These are phyloP conservation scores for Megamerina dolium DNA, from an alignment of 2,888 invertebrate genomes.

Conservation along the genomic window DNA sequence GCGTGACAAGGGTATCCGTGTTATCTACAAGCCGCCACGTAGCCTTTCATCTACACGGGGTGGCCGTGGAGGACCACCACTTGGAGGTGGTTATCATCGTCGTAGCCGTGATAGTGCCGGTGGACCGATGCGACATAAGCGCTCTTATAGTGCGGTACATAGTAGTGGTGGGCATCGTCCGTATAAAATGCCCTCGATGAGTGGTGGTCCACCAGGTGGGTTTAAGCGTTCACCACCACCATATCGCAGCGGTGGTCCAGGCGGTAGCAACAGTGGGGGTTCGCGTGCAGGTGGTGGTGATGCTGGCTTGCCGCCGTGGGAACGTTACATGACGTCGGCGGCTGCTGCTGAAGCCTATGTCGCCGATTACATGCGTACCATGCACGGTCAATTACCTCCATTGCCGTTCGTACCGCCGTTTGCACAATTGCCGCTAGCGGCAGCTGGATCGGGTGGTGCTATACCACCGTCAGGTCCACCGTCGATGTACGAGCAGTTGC, in stretches of 20 bases:
- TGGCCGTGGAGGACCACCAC: conserved; percentile 44
- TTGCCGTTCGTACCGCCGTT: conserved; percentile 77
- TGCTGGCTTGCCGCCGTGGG: conserved; percentile 60
- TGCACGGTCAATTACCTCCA: conserved; percentile 81
- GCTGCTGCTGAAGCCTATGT: conserved; percentile 80
- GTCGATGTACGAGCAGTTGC: conserved; percentile 56
- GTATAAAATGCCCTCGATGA: conserved; percentile 52
- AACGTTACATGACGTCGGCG: conserved; percentile 56
- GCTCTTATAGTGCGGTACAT: conserved; percentile 60
- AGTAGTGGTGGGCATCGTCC: conserved; percentile 51
- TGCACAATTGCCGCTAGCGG: conserved; percentile 59
- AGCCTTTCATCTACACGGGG: conserved; percentile 46
- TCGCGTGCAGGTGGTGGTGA: conserved; percentile 53
- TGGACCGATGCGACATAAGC: conserved; percentile 51
- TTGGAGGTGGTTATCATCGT: conserved; percentile 36
- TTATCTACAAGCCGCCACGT: conserved; percentile 52
- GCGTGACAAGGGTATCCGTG: conserved; percentile 48
- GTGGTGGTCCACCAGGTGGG: conserved; percentile 30
- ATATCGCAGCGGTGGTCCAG: conserved; percentile 27
- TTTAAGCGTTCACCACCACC: conserved; percentile 39
- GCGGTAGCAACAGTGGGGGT: conserved; percentile 30
- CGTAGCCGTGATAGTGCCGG: conserved; percentile 50
- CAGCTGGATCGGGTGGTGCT: conserved; percentile 51
- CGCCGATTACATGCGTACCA: conserved; percentile 82
- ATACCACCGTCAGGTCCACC: conserved; percentile 41